These are phyloP conservation scores for Odontamblyopus rebecca DNA, from an alignment of 2,797 vertebrate species.

Conservation along the genomic window DNA sequence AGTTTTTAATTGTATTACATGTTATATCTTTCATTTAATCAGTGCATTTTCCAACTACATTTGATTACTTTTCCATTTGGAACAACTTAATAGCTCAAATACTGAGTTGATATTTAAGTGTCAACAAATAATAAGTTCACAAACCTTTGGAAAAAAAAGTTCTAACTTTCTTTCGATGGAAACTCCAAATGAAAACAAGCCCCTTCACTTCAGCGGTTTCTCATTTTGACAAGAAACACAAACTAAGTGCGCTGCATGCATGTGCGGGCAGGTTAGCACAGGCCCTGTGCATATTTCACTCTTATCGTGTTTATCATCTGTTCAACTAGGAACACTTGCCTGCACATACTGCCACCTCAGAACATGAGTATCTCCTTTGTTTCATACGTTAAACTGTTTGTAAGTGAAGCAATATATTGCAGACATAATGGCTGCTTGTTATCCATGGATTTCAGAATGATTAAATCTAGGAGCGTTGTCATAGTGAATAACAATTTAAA, in stretches of 20 bases:
- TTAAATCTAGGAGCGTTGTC: too few relatives aligned
- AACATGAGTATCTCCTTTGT: constrained; percentile 58
- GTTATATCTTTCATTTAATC: not conserved
- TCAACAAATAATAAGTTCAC: not conserved
- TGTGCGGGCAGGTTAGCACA: constrained; percentile 9
- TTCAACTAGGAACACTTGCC: constrained; percentile 39
- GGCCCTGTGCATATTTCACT: constrained; percentile 14
- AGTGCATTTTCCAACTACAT: not conserved
- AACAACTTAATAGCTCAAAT: not conserved
- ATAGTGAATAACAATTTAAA: too few relatives aligned
- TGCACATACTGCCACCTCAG: constrained; percentile 24
- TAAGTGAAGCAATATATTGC: constrained; percentile 23
- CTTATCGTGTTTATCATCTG: constrained; percentile 32
- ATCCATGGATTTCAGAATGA: too few relatives aligned
- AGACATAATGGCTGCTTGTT: constrained; percentile 3
- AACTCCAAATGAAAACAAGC: not conserved
- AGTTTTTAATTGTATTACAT: too few relatives aligned
- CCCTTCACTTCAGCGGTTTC: not conserved
- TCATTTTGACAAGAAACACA: constrained; percentile 3
- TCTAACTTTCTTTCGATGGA: not conserved
- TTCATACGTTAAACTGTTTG: constrained; percentile 11
- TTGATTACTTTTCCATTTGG: not conserved
- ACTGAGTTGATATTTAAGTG: not conserved
- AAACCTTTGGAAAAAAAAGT: not conserved
- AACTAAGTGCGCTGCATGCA: not conserved